Evolutionary conservation across 2,113 vertebrate species (phyloP).

Genomic region (Martes martes): DNA sequence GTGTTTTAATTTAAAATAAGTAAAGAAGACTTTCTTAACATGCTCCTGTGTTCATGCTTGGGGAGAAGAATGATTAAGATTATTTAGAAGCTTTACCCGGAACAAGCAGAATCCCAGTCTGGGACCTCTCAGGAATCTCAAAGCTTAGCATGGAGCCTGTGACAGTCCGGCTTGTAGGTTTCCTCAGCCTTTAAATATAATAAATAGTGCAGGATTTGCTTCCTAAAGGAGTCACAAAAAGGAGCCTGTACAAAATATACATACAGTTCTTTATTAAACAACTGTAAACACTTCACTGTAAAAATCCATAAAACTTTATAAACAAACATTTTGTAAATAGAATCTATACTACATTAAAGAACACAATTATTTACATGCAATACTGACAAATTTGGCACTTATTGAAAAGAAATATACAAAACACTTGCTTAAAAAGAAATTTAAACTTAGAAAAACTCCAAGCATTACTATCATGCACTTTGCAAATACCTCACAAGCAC

Average conservation of each 20-base stretch:
- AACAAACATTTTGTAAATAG: slow-evolving; percentile 93
- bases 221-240: slow-evolving; percentile 80
- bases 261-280: slow-evolving; percentile 94
- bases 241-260: slow-evolving; percentile 89
- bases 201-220: slow-evolving; percentile 1
- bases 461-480: slow-evolving; percentile 89
- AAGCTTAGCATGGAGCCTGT: neutral
- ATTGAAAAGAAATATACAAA: slow-evolving; percentile 91
- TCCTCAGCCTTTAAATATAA: slow-evolving; percentile 4
- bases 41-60: slow-evolving; percentile 1
- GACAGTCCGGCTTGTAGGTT: neutral
- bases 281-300: slow-evolving; percentile 98
- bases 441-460: slow-evolving; percentile 86
- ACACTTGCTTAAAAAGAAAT: slow-evolving; percentile 89
- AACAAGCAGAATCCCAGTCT: neutral
- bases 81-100: neutral
- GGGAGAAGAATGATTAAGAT: neutral
- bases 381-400: slow-evolving; percentile 98
- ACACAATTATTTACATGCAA: slow-evolving; percentile 97
- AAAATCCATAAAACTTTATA: slow-evolving; percentile 93
- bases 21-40: slow-evolving; percentile 27
- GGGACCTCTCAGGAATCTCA: neutral
- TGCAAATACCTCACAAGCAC: slow-evolving; percentile 89
- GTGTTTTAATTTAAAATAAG: slow-evolving; percentile 17
- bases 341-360: slow-evolving; percentile 91